Evolutionary conservation across 1,140 invertebrate genomes (phyloP), one percentile per base, ranked within the genome.

Genomic region (Holcopasites calliopsidis): DNA sequence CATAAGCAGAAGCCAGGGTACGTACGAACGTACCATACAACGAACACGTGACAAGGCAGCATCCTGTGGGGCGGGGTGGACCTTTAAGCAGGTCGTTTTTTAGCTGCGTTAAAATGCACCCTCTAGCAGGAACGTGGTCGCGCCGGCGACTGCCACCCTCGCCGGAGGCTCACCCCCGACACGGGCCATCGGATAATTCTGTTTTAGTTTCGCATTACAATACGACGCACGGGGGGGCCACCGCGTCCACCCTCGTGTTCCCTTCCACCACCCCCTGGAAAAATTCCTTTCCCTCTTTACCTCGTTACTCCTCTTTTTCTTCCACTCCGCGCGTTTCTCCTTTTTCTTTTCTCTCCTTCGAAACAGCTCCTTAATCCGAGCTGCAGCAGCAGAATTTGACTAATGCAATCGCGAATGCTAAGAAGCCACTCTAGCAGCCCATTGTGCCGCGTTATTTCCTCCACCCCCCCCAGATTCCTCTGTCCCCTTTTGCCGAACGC

Each of bases 191-290:
- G 80, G 87, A 88, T 88, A 88, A 88, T 88, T 88, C 86, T 88
- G 87, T 88, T 88, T 88, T 88, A 88, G 87, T 88, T 88, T 88
- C 86, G 87, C 87, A 88, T 88, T 88, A 88, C 87, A 88, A 87
- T 68, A 80, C 86, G 76, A 86, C 79, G 82, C 77, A 83, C 77
- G 81, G 75, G 69, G 76, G 61, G 72, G 55, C 6, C 28, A 44
- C 16, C 13, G 21, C 28, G 26, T 44, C 62, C 42, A 18, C 10
- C 42, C 42, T 44, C 13, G 6, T 13, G 6, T 40, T 13, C 13
- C 38, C 38, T 40, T 40, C 50, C 10, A 58, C 44, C 79, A 3
- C 21, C 21, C 54, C 52, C 8, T 54, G 54, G 64, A 44, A 21
- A 77, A 82, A 76, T 79, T 79, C 50, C 44, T 60, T 57, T 65